Evolutionary conservation across 2,888 invertebrate genomes (phyloP).

Genomic region (Mycalesis mineus): DNA sequence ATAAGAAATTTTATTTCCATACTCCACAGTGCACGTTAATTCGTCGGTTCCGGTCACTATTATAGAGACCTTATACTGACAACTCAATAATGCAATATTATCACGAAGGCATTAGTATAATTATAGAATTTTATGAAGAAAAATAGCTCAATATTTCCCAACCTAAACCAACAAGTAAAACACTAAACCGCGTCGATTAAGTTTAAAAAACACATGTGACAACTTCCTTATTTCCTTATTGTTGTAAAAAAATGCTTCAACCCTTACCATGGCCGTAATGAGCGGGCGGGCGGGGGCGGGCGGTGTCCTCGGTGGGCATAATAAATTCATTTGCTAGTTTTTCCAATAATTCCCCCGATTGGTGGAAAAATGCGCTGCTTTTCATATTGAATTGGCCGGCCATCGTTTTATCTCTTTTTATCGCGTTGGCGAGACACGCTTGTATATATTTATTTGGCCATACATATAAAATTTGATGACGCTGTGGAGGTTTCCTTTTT

Average conservation of each 20-base stretch:
- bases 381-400: slow-evolving; percentile 55
- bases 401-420: slow-evolving; percentile 57
- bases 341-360: slow-evolving; percentile 73
- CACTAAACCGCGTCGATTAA: not conserved
- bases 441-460: slow-evolving; percentile 14
- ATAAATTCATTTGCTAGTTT: slow-evolving; percentile 77
- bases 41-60: too few species aligned
- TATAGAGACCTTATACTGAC: too few species aligned
- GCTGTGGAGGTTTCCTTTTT: not conserved
- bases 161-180: not conserved
- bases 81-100: too few species aligned
- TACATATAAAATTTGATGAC: slow-evolving; percentile 5
- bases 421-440: slow-evolving; percentile 34
- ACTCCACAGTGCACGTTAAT: too few species aligned
- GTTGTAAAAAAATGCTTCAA: slow-evolving; percentile 29
- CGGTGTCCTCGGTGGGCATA: slow-evolving; percentile 49
- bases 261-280: slow-evolving; percentile 43
- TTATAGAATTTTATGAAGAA: too few species aligned
- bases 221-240: slow-evolving; percentile 16
- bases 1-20: too few species aligned
- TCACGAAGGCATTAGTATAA: too few species aligned
- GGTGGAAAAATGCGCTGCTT: slow-evolving; percentile 69
- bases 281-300: slow-evolving; percentile 48
- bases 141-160: too few species aligned
- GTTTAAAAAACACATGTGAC: slow-evolving; percentile 9